A percentile compares a stretch with the other conserved stretches of the same genome.
These are phyloP conservation scores for Hylia prasina DNA, from an alignment of 2,113 vertebrate species.

Conservation along the genomic window DNA sequence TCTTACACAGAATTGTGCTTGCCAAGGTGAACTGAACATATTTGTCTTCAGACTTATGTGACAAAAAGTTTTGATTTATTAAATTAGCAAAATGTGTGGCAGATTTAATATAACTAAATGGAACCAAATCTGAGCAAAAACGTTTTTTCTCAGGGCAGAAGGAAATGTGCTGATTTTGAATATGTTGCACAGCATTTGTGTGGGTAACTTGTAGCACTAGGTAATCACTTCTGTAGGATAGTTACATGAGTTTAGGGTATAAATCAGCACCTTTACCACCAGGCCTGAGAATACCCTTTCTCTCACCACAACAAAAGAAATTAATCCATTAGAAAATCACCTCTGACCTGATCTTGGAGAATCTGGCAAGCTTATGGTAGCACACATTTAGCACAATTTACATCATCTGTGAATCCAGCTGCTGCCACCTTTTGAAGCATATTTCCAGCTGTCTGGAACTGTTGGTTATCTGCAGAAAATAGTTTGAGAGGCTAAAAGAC, in stretches of 20 bases:
- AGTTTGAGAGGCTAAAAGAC: background rate
- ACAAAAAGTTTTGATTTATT: constrained; percentile 22
- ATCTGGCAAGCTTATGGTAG: background rate
- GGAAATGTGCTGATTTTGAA: background rate
- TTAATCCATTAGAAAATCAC: background rate
- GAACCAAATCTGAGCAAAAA: constrained; percentile 32
- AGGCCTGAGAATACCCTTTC: background rate
- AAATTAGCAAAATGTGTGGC: constrained; percentile 59
- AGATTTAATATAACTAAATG: constrained; percentile 54
- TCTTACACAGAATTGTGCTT: constrained; percentile 20
- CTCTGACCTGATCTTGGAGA: background rate
- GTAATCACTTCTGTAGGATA: background rate
- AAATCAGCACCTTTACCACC: background rate
- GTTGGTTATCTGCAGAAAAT: background rate
- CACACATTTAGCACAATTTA: background rate
- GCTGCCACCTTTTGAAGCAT: background rate
- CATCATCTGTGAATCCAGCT: background rate
- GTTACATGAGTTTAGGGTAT: background rate
- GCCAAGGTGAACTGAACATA: constrained; percentile 37
- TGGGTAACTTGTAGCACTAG: background rate
- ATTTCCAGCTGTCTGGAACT: background rate
- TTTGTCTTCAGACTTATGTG: constrained; percentile 32
- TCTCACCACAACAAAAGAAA: background rate
- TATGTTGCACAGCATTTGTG: background rate
- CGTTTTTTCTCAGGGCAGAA: background rate